Conservation (phyloP, 2,888 invertebrate species). For the Torymus auratus region DNA sequence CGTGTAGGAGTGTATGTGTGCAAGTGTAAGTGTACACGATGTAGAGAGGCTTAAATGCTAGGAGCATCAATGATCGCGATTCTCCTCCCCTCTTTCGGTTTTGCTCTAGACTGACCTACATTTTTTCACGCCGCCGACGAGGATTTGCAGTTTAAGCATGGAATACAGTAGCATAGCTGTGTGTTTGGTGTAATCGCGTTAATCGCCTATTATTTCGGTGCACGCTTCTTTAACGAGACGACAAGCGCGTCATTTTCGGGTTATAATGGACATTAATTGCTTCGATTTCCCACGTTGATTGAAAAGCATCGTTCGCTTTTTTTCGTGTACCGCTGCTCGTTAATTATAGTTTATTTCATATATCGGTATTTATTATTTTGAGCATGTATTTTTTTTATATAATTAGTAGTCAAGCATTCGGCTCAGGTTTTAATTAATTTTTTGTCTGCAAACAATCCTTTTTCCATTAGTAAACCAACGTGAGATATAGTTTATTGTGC, state of each 20-base stretch:
- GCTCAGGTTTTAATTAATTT: background rate
- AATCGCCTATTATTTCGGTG: slow-evolving; percentile 13
- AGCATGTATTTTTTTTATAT: background rate
- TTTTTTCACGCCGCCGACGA: slow-evolving; percentile 34
- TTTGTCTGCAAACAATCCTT: background rate
- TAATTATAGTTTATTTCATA: slow-evolving; percentile 7
- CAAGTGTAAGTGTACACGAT: background rate
- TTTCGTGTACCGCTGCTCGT: background rate
- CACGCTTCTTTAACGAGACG: too few relatives aligned
- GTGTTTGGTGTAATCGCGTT: background rate
- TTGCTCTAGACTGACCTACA: slow-evolving; percentile 45
- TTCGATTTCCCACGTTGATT: slow-evolving; percentile 35
- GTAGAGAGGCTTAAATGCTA: slow-evolving; percentile 60
- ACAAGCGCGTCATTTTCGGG: background rate
- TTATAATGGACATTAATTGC: slow-evolving; percentile 20
- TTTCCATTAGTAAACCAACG: background rate
- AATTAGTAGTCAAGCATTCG: background rate
- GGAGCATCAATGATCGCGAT: slow-evolving; percentile 64
- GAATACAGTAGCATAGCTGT: too few relatives aligned
- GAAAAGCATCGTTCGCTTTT: background rate
- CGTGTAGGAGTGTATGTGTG: background rate
- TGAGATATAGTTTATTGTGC: background rate
- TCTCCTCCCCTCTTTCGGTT: background rate
- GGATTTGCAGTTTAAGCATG: too few relatives aligned
- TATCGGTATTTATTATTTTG: background rate